Evolutionary conservation across 2,888 invertebrate species (phyloP).

Genomic region (Adela reaumurella): DNA sequence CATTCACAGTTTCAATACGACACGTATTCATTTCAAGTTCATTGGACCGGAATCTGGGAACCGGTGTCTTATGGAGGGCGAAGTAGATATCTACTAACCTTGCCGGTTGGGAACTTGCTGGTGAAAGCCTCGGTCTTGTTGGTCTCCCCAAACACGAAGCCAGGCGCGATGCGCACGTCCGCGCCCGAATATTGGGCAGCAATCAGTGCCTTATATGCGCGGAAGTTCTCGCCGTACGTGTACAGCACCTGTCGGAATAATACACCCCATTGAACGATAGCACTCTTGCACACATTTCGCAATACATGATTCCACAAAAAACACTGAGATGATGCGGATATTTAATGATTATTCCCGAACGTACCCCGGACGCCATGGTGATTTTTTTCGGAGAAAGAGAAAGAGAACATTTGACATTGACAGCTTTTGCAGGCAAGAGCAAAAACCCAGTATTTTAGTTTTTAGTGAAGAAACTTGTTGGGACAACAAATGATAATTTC

Average conservation of each 20-base stretch:
- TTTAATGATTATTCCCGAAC: slow-evolving; percentile 25
- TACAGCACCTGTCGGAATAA: slow-evolving; percentile 83
- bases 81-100: too few relatives aligned
- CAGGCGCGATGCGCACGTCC: slow-evolving; percentile 75
- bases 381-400: slow-evolving; percentile 42
- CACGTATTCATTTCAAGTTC: not conserved
- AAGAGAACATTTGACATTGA: too few relatives aligned
- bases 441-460: too few relatives aligned
- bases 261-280: slow-evolving; percentile 1
- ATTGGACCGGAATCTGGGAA: not conserved
- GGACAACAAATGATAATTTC: too few relatives aligned
- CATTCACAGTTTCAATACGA: not conserved
- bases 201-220: slow-evolving; percentile 95
- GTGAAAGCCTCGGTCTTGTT: slow-evolving; percentile 84
- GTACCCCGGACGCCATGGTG: slow-evolving; percentile 74
- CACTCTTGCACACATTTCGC: slow-evolving; percentile 10
- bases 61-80: slow-evolving; percentile 7
- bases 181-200: slow-evolving; percentile 95
- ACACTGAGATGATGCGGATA: slow-evolving; percentile 29
- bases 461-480: too few relatives aligned
- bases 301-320: slow-evolving; percentile 6
- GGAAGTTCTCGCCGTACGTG: slow-evolving; percentile 97
- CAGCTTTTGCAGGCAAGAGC: too few relatives aligned
- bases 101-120: slow-evolving; percentile 95
- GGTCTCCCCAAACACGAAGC: slow-evolving; percentile 91